Base-by-base conservation (phyloP, 2,113 vertebrate species). In the Brachyistius frenatus region DNA sequence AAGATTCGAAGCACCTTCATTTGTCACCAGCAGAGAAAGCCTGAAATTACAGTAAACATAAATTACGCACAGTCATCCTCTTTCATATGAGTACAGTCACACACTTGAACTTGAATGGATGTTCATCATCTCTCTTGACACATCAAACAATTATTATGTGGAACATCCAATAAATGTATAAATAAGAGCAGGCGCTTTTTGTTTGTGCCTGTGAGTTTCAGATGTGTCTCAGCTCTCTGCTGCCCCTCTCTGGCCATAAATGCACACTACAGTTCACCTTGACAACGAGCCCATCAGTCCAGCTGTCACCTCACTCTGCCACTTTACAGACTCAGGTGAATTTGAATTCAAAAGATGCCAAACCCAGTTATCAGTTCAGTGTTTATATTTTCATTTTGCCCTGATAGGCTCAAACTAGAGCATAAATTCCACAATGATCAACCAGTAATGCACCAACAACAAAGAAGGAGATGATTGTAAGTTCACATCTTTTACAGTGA, bases 181-280 rank as follows among this genome's bases (percentile, higher is more conserved):
- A 58, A 67, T 0, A 0, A 2, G 5, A 16, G 41, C 30, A 13
- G 5, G 8, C 6, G 0, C 32, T 32, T 11, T 14, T 54, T 67
- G 6, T 46, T 30, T n/a, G 31, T 1, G 41, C 11, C 13, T 31
- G 49, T 35, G 44, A 16, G 31, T 11, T 15, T 23, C 14, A 36
- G 23, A 16, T 36, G 49, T 53, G 44, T 37, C 49, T 55, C 71
- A 49, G 78, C 52, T 78, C 84, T 88, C 55, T 93, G 86, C 85
- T 92, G 88, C 91, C 92, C 50, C 84, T 39, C 39, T 62, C 73
- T 91, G 94, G 91, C 8, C 53, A 15, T 2, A 35, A 5, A 15
- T 7, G 8, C 0, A 23, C 35, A 67, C 46, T 81, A 66, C 83
- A 85, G 1, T 3, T 41, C 1, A 23, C n/a, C 13, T 15, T 55